These are phyloP conservation scores for Synanthedon tipuliformis DNA, from an alignment of 2,888 invertebrate genomes.

Conservation along the genomic window DNA sequence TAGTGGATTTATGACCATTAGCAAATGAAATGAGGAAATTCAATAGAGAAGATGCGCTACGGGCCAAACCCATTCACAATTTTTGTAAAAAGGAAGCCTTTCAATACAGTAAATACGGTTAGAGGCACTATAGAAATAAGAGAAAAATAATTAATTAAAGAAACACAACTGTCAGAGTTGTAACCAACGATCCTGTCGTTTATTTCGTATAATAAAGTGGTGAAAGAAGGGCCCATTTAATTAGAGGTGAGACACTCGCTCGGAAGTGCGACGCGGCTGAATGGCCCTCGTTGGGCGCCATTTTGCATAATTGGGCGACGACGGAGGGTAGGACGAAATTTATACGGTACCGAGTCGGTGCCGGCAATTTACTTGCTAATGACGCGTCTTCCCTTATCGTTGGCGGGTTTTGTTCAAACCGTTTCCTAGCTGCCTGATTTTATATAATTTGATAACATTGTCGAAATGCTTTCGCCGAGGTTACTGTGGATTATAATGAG, in stretches of 20 bases:
- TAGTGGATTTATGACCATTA: too few species aligned
- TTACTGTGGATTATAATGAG: not conserved
- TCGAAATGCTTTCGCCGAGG: not conserved
- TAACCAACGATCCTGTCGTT: conserved; percentile 35
- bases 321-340: conserved; percentile 61
- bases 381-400: conserved; percentile 54
- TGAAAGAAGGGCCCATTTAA: conserved; percentile 66
- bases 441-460: not conserved
- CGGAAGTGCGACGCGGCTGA: conserved; percentile 57
- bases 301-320: conserved; percentile 68
- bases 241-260: conserved; percentile 63
- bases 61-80: too few species aligned
- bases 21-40: too few species aligned
- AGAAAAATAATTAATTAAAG: not conserved
- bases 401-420: conserved; percentile 28
- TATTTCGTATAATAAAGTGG: conserved; percentile 65
- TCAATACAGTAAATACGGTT: not conserved
- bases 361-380: conserved; percentile 69
- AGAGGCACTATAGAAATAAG: not conserved
- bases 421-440: not conserved
- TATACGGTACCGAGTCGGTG: conserved; percentile 54
- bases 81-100: not conserved
- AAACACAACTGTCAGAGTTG: not conserved
- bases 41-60: too few species aligned
- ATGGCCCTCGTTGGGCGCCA: conserved; percentile 65